Percentiles rank a stretch among this genome's conserved stretches.
Evolutionary conservation across 2,113 vertebrate genomes (phyloP).

Genomic region (Corapipo altera): DNA sequence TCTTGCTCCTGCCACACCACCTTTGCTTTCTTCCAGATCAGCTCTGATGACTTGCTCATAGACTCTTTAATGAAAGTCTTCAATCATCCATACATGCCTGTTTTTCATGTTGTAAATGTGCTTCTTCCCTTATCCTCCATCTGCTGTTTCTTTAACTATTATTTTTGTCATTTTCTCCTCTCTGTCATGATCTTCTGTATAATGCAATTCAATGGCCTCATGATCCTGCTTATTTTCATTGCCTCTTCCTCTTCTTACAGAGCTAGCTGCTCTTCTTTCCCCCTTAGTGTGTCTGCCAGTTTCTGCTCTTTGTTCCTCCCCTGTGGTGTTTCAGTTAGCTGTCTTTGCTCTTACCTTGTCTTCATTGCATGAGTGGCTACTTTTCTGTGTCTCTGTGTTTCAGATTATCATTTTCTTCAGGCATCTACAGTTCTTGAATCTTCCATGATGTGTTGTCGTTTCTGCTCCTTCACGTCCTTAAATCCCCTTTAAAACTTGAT

Average conservation of each 20-base stretch:
- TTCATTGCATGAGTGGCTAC: not conserved
- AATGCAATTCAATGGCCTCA: not conserved
- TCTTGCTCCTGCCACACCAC: not conserved
- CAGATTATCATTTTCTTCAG: not conserved
- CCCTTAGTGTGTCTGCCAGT: not conserved
- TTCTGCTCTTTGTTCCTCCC: not conserved
- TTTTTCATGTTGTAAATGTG: not conserved
- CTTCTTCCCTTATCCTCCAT: not conserved
- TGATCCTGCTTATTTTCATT: not conserved
- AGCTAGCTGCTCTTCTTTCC: not conserved
- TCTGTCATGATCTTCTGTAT: not conserved
- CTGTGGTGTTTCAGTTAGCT: not conserved
- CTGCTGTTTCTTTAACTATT: not conserved
- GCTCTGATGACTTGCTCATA: not conserved
- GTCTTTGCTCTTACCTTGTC: not conserved
- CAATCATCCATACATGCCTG: not conserved
- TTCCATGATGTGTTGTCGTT: not conserved
- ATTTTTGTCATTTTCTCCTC: not conserved
- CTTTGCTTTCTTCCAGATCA: not conserved
- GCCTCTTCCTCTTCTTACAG: not conserved
- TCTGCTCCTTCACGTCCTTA: conserved; percentile 18
- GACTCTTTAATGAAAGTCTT: not conserved
- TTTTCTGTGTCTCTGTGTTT: not conserved
- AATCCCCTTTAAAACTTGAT: not conserved
- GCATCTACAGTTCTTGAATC: not conserved